Evolutionary conservation across 2,888 invertebrate species (phyloP), one percentile per base, ranked within the genome.

Genomic region (Oxystoma pomonae): DNA sequence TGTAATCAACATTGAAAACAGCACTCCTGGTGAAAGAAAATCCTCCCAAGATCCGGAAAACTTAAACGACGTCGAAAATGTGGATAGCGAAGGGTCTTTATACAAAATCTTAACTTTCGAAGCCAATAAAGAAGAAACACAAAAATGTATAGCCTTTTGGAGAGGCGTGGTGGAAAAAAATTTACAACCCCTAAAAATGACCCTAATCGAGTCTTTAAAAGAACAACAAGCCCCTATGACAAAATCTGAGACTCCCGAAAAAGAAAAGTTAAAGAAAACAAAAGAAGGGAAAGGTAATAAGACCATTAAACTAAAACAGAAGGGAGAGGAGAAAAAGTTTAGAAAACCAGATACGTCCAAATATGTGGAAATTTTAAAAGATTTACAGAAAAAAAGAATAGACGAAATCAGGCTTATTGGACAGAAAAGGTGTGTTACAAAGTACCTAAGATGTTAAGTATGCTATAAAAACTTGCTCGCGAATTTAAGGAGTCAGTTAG

Each of bases 131-230:
- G 69, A 67, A n/a, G 74, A 75, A 62, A 70, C 72, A 5, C 68
- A 74, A 60, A 75, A 75, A 68, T 75, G 75, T 59, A 69, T 75
- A 17, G 64, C 66, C 1, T 75, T 75, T 61, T 76, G 74, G 76
- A 71, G 69, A 59, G 70, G 68, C 20, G 70, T 75, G 0, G 69
- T 75, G 65, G 70, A 72, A 52, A 73, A 70, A 63, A 73, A 75
- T 62, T 63, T 75, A 60, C 69, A 68, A 20, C 75, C 75, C 0
- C 68, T 76, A 20, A 75, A 75, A 60, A 74, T 74, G 57, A 67
- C 69, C 2, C 65, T 75, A 20, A 69, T 74, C 20, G 70, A 71
- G 50, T 69, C 63, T 49, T 55, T 35, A 20, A 58, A 58, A 9
- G 57, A 62, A 20, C 16, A 53, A 64, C 50, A 17, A 20, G 22